A percentile compares a stretch with the other conserved stretches of the same genome.
These are phyloP conservation scores for Phaethornis superciliosus DNA, from an alignment of 2,113 vertebrate genomes.

Conservation along the genomic window DNA sequence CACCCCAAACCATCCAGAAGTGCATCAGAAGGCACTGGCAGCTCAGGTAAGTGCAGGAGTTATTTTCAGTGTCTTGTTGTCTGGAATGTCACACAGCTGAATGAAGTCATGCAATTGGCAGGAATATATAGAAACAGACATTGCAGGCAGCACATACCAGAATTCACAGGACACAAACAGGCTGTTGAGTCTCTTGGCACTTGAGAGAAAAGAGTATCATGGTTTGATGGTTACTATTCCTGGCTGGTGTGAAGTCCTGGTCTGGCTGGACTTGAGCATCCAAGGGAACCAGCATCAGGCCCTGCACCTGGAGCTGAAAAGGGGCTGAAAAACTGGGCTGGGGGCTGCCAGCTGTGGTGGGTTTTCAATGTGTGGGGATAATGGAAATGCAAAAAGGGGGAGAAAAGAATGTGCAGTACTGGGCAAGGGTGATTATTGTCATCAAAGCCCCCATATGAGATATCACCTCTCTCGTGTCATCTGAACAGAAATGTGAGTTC, in stretches of 20 bases:
- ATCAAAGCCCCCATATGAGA: background rate
- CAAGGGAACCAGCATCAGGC: background rate
- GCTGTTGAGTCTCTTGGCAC: background rate
- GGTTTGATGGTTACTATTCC: background rate
- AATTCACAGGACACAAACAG: background rate
- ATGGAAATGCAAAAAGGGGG: background rate
- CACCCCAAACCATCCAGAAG: conserved; percentile 87
- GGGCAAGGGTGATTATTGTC: background rate
- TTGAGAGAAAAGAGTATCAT: background rate
- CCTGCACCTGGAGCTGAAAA: background rate
- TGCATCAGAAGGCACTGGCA: conserved; percentile 85
- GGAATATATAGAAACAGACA: background rate
- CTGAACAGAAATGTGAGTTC: background rate
- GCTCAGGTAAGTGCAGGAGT: conserved; percentile 77
- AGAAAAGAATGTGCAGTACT: background rate
- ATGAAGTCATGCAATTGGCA: background rate
- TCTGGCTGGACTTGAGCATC: background rate
- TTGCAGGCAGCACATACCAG: background rate
- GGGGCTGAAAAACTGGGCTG: background rate
- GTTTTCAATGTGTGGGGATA: background rate
- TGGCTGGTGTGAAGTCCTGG: background rate
- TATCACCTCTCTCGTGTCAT: background rate
- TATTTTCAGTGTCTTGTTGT: background rate
- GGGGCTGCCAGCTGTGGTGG: background rate
- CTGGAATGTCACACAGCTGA: background rate